Conservation (phyloP, 53 echinoderm and acorn worm genomes). For the Glandiceps talaboti region DNA sequence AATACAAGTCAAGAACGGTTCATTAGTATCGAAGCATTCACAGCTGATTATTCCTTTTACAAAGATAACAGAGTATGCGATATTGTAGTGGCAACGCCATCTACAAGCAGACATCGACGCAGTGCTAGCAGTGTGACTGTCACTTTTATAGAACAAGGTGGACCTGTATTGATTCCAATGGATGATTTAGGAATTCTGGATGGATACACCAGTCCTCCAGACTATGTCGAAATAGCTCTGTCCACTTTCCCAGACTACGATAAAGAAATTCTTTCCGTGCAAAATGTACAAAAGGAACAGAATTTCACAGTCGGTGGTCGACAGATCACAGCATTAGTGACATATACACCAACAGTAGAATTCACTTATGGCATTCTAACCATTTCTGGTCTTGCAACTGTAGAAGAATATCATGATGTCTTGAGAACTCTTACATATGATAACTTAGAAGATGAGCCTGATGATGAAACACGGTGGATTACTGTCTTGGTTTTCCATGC, state of each 20-base stretch:
- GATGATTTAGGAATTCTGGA: background rate
- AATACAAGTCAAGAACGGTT: background rate
- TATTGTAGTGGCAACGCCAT: background rate
- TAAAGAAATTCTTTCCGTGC: background rate
- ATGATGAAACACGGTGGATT: background rate
- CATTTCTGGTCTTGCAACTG: background rate
- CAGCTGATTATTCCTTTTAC: background rate
- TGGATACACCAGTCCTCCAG: background rate
- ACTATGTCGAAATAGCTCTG: background rate
- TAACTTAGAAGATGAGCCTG: background rate
- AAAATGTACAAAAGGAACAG: background rate
- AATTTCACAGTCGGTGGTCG: background rate
- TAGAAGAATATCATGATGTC: background rate
- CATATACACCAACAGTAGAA: background rate
- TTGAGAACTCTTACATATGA: background rate
- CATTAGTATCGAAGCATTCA: background rate
- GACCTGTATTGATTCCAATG: background rate
- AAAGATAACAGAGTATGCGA: background rate
- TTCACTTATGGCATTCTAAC: background rate
- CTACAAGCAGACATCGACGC: background rate
- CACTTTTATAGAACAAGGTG: background rate
- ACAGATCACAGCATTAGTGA: background rate
- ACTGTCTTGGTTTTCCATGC: background rate
- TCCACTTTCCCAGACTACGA: background rate
- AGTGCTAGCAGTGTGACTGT: background rate